phyloP scores from a whole-genome alignment of 2,888 invertebrate species.

The Mimachlamys varia region DNA sequence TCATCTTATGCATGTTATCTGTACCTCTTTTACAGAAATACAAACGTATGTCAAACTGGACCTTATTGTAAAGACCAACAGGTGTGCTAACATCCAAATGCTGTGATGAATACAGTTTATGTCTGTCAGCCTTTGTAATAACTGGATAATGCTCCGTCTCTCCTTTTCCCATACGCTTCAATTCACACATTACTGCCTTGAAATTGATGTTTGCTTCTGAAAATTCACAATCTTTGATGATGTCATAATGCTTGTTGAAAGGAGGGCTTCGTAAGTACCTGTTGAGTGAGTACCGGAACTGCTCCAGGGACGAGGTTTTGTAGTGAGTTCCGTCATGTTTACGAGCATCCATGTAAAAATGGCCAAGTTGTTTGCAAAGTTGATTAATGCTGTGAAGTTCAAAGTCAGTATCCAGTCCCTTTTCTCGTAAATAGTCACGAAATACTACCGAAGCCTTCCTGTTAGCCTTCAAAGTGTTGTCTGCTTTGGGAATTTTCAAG shows the following conservation, averaged over 20 bases:
- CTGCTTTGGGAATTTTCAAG: not conserved
- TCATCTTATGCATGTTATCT: conserved; percentile 49
- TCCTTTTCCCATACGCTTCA: conserved; percentile 42
- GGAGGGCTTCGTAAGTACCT: conserved; percentile 51
- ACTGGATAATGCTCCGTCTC: conserved; percentile 43
- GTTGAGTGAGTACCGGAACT: conserved; percentile 51
- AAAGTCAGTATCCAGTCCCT: not conserved
- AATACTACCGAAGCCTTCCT: not conserved
- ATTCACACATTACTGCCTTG: conserved; percentile 43
- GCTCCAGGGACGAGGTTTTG: conserved; percentile 44
- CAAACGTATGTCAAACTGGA: conserved; percentile 53
- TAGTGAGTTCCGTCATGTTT: conserved; percentile 43
- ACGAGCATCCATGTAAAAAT: conserved; percentile 48
- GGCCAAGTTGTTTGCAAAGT: conserved; percentile 34
- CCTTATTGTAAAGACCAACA: conserved; percentile 49
- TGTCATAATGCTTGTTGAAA: conserved; percentile 50
- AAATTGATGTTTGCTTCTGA: conserved; percentile 41
- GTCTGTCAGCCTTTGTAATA: conserved; percentile 38
- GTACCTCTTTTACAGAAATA: conserved; percentile 48
- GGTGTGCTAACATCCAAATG: conserved; percentile 46
- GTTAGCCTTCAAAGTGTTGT: conserved; percentile 1
- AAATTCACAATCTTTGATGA: conserved; percentile 49
- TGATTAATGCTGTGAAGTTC: not conserved
- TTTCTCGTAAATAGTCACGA: conserved; percentile 12
- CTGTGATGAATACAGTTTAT: conserved; percentile 41